These are phyloP conservation scores for Rhombomys opimus DNA, from an alignment of 2,113 vertebrate genomes.

Conservation along the genomic window DNA sequence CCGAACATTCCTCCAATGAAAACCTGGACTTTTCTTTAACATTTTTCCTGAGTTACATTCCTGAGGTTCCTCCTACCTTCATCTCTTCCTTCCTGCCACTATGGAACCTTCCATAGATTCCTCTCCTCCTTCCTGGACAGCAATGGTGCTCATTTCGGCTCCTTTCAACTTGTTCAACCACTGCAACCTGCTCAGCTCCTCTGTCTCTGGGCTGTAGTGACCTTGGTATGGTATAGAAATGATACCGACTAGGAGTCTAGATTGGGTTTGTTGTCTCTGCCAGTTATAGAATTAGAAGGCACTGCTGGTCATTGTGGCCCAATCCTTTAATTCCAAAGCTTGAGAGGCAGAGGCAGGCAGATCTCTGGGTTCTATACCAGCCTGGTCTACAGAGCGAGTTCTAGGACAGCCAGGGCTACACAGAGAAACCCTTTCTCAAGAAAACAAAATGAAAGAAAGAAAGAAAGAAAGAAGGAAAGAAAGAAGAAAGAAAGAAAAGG, in stretches of 20 bases:
- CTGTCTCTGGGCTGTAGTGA: not conserved
- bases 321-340: not conserved
- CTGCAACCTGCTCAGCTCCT: accelerated
- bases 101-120: not conserved
- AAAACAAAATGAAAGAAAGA: not conserved
- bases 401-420: not conserved
- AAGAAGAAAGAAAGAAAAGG: not conserved
- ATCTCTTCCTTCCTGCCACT: not conserved
- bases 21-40: not conserved
- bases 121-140: not conserved
- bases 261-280: not conserved
- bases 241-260: not conserved
- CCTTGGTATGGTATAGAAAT: not conserved
- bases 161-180: not conserved
- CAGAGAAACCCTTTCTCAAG: not conserved
- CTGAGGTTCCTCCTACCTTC: not conserved
- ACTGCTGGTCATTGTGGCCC: accelerated
- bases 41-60: accelerated
- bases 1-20: not conserved
- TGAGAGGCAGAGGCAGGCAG: not conserved
- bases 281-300: not conserved
- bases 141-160: no score
- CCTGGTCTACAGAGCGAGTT: not conserved
- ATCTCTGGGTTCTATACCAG: not conserved
- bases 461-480: not conserved